phyloP scores from a whole-genome alignment of 2,113 vertebrate species.

The Chitala chitala region DNA sequence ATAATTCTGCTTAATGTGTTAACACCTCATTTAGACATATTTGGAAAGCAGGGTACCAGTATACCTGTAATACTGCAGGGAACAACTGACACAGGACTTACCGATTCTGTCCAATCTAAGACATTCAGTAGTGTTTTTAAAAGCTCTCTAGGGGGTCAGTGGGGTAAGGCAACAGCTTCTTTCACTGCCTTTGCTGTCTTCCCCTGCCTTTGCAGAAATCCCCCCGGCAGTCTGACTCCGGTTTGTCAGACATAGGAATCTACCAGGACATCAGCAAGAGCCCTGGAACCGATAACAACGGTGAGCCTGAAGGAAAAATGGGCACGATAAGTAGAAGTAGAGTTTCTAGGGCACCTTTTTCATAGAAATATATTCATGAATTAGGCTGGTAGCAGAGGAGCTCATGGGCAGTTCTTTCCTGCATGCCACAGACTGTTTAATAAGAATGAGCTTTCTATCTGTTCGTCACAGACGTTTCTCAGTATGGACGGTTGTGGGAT shows the following conservation, averaged over 20 bases:
- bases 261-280: slow-evolving; percentile 66
- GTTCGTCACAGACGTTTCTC: slow-evolving; percentile 47
- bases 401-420: too few relatives aligned
- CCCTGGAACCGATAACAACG: slow-evolving; percentile 42
- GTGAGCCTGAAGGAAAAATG: too few relatives aligned
- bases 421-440: too few relatives aligned
- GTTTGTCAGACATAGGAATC: slow-evolving; percentile 68
- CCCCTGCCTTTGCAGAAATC: slow-evolving; percentile 62
- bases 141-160: background rate
- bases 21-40: too few relatives aligned
- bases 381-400: too few relatives aligned
- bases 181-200: too few relatives aligned
- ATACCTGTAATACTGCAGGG: background rate
- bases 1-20: too few relatives aligned
- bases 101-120: background rate
- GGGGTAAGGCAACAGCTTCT: background rate
- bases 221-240: slow-evolving; percentile 61
- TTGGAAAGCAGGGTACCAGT: background rate
- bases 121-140: background rate
- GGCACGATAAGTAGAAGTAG: too few relatives aligned
- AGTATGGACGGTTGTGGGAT: slow-evolving; percentile 65
- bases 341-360: too few relatives aligned
- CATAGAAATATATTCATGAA: too few relatives aligned
- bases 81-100: background rate
- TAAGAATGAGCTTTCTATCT: background rate